Conservation (phyloP, 53 echinoderm and acorn worm genomes). For the Henricia sp. region DNA sequence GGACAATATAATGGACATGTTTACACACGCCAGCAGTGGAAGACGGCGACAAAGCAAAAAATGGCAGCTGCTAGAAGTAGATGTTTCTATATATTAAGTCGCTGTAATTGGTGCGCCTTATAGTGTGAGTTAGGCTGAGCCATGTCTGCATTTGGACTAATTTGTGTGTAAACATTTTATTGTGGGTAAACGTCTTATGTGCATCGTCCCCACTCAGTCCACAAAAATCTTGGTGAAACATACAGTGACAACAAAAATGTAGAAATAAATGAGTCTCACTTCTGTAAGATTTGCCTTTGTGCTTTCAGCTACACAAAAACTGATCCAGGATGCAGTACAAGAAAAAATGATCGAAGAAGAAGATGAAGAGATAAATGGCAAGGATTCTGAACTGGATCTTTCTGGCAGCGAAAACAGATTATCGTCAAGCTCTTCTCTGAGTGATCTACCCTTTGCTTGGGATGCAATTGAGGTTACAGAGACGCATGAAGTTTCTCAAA, state of each 20-base stretch:
- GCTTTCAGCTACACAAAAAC: slow-evolving; percentile 15
- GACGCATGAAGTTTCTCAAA: slow-evolving; percentile 45
- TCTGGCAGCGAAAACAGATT: not conserved
- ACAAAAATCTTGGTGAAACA: no score
- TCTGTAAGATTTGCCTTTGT: not conserved
- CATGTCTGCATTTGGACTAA: no score
- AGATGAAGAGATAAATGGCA: slow-evolving; percentile 29
- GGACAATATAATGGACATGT: no score
- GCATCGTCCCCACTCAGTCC: no score
- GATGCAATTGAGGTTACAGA: slow-evolving; percentile 76
- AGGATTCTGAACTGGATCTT: slow-evolving; percentile 10
- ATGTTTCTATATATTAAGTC: no score
- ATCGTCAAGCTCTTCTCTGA: slow-evolving; percentile 11
- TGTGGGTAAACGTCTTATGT: no score
- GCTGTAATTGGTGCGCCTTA: no score
- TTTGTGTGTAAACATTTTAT: no score
- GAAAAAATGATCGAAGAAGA: not conserved
- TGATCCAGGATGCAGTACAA: slow-evolving; percentile 24
- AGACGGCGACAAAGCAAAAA: no score
- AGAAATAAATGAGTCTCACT: not conserved
- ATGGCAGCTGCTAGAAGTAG: no score
- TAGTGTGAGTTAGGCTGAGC: no score
- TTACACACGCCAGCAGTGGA: no score
- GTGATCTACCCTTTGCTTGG: slow-evolving; percentile 77
- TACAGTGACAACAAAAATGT: not conserved